Percentiles rank a stretch among this genome's conserved stretches.
These are phyloP conservation scores for Nautilus pompilius DNA, from an alignment of 1,140 invertebrate species.

Conservation along the genomic window DNA sequence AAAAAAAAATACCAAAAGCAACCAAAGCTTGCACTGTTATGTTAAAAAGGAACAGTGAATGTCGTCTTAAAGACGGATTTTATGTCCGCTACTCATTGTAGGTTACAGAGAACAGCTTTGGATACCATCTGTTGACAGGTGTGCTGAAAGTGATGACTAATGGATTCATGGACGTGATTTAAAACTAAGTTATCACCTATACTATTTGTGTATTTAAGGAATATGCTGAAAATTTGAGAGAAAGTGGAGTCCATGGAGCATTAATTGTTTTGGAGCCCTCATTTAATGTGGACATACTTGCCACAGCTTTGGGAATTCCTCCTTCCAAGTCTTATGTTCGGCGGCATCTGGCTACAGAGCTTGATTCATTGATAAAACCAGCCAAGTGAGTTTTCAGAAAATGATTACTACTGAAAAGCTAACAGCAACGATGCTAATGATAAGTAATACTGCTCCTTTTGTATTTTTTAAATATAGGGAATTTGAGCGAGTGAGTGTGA, in stretches of 20 bases:
- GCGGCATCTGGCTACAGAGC: constrained; percentile 82
- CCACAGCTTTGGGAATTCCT: constrained; percentile 86
- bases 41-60: too few species aligned
- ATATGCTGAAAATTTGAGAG: constrained; percentile 92
- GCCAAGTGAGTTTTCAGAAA: constrained; percentile 67
- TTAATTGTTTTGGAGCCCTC: constrained; percentile 85
- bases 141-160: too few species aligned
- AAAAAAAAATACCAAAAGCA: too few species aligned
- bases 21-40: too few species aligned
- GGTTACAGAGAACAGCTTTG: too few species aligned
- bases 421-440: not conserved
- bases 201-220: too few species aligned
- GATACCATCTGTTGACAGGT: too few species aligned
- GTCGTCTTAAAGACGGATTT: too few species aligned
- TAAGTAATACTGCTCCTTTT: not conserved
- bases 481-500: not conserved
- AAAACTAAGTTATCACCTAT: too few species aligned
- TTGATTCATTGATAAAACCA: constrained; percentile 83
- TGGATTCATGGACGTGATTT: too few species aligned
- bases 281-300: constrained; percentile 91
- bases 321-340: constrained; percentile 90
- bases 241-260: constrained; percentile 90
- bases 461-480: not conserved
- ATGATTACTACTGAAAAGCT: not conserved
- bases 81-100: too few species aligned